Evolutionary conservation across 2,888 invertebrate genomes (phyloP).

Genomic region (Hyppa rectilinea): DNA sequence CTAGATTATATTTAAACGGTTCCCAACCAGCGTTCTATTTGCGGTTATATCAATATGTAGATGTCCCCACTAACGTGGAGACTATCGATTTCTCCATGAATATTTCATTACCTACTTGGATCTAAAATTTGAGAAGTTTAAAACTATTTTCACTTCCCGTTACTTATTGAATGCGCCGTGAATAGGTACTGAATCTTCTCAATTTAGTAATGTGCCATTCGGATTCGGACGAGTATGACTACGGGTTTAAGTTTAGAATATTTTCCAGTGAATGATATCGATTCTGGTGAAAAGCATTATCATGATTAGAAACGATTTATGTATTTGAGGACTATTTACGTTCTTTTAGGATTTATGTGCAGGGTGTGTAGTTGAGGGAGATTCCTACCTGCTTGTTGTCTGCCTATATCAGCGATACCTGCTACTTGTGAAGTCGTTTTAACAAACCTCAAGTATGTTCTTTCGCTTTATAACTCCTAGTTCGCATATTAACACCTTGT

Average conservation of each 20-base stretch:
- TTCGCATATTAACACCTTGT: too few relatives aligned
- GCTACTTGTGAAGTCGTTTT: too few relatives aligned
- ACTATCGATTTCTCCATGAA: slow-evolving; percentile 50
- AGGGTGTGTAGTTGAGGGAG: background rate
- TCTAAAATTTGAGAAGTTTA: slow-evolving; percentile 38
- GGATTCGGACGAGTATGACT: slow-evolving; percentile 18
- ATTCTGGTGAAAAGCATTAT: slow-evolving; percentile 34
- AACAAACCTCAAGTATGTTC: background rate
- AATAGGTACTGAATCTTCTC: slow-evolving; percentile 53
- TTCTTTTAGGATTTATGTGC: slow-evolving; percentile 8
- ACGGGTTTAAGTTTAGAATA: slow-evolving; percentile 41
- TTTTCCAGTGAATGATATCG: slow-evolving; percentile 42
- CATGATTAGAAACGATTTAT: slow-evolving; percentile 47
- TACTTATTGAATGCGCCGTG: slow-evolving; percentile 53
- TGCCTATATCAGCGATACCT: background rate
- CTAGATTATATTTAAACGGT: slow-evolving; percentile 18
- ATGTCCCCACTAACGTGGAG: slow-evolving; percentile 12
- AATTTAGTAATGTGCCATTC: slow-evolving; percentile 49
- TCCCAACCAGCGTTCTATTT: slow-evolving; percentile 25
- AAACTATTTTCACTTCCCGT: slow-evolving; percentile 48
- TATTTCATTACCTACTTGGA: slow-evolving; percentile 48
- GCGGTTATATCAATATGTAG: slow-evolving; percentile 25
- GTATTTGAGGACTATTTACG: slow-evolving; percentile 36
- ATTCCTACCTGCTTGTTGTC: too few relatives aligned
- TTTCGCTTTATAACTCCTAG: background rate